Conservation (phyloP, 2,888 invertebrate species). For the Epiblema foenella region DNA sequence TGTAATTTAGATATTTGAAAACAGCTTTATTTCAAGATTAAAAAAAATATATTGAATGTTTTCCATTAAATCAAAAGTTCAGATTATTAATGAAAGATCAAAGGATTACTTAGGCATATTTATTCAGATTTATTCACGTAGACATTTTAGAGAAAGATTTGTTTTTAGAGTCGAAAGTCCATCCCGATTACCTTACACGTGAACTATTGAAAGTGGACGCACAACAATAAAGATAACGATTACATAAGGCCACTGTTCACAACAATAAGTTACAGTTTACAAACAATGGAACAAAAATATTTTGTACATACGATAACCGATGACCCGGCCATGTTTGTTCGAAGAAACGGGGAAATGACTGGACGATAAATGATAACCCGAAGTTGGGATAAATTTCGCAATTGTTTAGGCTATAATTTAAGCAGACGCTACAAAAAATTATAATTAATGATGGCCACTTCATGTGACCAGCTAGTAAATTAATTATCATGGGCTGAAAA, state of each 20-base stretch:
- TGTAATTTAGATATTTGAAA: too few relatives aligned
- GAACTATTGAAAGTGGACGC: conserved; percentile 18
- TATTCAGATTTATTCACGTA: too few relatives aligned
- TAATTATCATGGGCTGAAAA: too few relatives aligned
- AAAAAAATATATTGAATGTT: too few relatives aligned
- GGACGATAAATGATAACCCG: conserved; percentile 52
- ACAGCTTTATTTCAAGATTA: too few relatives aligned
- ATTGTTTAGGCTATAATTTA: conserved; percentile 30
- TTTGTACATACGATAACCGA: conserved; percentile 53
- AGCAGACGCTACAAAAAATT: neutral
- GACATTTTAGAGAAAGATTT: too few relatives aligned
- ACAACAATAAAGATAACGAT: conserved; percentile 47
- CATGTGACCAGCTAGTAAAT: too few relatives aligned
- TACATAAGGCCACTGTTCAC: conserved; percentile 47
- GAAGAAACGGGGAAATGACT: conserved; percentile 60
- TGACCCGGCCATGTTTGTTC: conserved; percentile 58
- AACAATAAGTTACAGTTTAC: conserved; percentile 48
- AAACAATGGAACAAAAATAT: conserved; percentile 59
- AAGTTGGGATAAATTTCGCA: conserved; percentile 45
- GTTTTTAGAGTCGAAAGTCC: neutral
- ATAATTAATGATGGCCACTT: neutral
- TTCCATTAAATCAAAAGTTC: too few relatives aligned
- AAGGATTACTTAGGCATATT: too few relatives aligned
- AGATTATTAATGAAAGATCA: too few relatives aligned
- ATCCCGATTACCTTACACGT: conserved; percentile 10